Base-by-base conservation (phyloP, 2,888 invertebrate species). In the Drosophila neutralis region DNA sequence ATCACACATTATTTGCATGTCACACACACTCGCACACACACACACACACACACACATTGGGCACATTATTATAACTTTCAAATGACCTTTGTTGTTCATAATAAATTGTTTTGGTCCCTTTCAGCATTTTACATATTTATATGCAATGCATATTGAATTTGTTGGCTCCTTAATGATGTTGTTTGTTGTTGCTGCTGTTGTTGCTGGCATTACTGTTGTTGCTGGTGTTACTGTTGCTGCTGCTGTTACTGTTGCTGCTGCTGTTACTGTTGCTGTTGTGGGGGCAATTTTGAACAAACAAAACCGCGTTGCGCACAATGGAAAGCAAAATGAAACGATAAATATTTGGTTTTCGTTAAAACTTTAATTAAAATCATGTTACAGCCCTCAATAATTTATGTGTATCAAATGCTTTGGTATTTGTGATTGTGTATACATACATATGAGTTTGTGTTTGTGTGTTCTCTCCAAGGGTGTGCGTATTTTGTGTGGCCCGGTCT, bases 291-390 rank as follows among this genome's bases (percentile, higher is more conserved):
- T 71, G 61, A 53, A 29, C 66, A 75, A 80, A 75, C 68, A 62
- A 73, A 87, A 86, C 87, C 86, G 73, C 87, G 77, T 58, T 56
- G 69, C 69, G 83, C 70, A 76, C 85, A 87, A 79, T 87, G 84
- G 85, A 87, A 84, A 89, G 85, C 84, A 87, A 89, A 84, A 84
- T 84, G 82, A 88, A 86, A 90, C 89, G 78, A 90, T 87, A 87
- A 87, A 87, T 90, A 90, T 87, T 90, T 90, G 90, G 87, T 82
- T 89, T 89, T 84, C 82, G 87, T 84, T 84, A 77, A 89, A 90
- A 90, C 82, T 87, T 90, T 87, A 87, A 87, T 87, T 87, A 87
- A 87, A 87, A 90, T 75, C 85, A 80, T 87, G 87, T 69, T 84
- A 79, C 80, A 74, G 60, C 76, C 78, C 82, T 66, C 78, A 90